Evolutionary conservation across 2,113 vertebrate species (phyloP), one percentile per base, ranked within the genome.

Genomic region (Struthidea cinerea): DNA sequence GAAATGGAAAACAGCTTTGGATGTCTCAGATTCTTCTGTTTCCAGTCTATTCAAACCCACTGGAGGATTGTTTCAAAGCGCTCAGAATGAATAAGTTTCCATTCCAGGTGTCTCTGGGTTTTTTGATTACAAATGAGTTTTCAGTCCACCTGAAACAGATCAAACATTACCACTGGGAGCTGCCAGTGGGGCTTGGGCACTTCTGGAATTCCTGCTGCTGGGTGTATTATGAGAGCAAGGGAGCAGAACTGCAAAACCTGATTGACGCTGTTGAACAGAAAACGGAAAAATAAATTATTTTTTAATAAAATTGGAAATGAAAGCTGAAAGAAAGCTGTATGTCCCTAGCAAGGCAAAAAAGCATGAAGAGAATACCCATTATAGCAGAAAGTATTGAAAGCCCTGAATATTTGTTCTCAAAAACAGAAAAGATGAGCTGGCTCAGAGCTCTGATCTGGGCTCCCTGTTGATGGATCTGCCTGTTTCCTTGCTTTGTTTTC

Each of bases 221-320:
- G 35, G 47, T 39, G 7, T 44, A 50, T 69, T 46, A 26, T 33
- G 33, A 89, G 47, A 78, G 52, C 69, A 73, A 84, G 81, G 57
- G 26, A 76, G 28, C 53, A 47, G 76, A 67, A 39, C 59, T 64
- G 81, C 61, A 82, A 76, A 93, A 69, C 42, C 63, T 53, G 56
- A 77, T 42, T 63, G 78, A 70, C 37, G 1, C 16, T 13, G 55
- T 26, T 18, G 59, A 92, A 52, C 26, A 92, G 83, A 65, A 91
- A 77, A 88, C 59, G 64, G 61, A 16, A 86, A 94, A 85, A 94
- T 56, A 55, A 65, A 57, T 69, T 61, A 22, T 76, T 68, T 85
- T 82, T n/a, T 69, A 83, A 94, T 94, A 87, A 90, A 70, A 89
- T 70, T 92, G 79, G 59, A 94, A 78, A 80, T 75, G 84, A 95